These are phyloP conservation scores for Agonopterix arenella DNA, from an alignment of 2,888 invertebrate species.

Conservation along the genomic window DNA sequence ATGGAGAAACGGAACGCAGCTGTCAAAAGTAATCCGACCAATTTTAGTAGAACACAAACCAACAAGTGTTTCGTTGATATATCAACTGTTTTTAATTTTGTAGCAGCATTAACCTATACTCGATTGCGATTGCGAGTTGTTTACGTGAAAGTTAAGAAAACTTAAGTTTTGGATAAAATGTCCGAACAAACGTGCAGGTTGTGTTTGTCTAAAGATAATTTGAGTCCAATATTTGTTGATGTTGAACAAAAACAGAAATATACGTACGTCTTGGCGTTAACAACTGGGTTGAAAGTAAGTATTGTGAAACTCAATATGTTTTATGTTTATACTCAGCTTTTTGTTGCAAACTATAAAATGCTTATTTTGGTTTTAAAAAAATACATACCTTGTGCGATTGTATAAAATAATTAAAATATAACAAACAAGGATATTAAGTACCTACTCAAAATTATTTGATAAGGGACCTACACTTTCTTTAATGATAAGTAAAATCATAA, in stretches of 20 bases:
- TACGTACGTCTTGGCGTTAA: constrained; percentile 7
- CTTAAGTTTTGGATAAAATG: constrained; percentile 7
- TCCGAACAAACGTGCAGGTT: constrained; percentile 19
- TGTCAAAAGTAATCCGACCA: not conserved
- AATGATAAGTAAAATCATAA: no score
- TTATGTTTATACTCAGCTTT: not conserved
- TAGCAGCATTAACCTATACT: not conserved
- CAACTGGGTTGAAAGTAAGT: constrained; percentile 16
- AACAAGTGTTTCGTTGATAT: not conserved
- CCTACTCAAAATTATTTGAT: no score
- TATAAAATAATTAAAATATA: no score
- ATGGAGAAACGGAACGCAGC: no score
- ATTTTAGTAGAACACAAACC: not conserved
- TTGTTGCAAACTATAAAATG: no score
- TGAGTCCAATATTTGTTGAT: constrained; percentile 14
- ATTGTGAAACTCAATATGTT: constrained; percentile 2
- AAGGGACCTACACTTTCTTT: no score
- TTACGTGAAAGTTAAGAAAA: not conserved
- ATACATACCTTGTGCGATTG: no score
- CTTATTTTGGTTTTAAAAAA: no score
- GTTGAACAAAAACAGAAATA: constrained; percentile 4
- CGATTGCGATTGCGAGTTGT: not conserved
- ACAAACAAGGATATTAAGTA: no score
- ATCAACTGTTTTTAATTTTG: not conserved
- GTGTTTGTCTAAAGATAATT: constrained; percentile 19